phyloP scores from a whole-genome alignment of 2,888 invertebrate species.

The Tenthredo livida region DNA sequence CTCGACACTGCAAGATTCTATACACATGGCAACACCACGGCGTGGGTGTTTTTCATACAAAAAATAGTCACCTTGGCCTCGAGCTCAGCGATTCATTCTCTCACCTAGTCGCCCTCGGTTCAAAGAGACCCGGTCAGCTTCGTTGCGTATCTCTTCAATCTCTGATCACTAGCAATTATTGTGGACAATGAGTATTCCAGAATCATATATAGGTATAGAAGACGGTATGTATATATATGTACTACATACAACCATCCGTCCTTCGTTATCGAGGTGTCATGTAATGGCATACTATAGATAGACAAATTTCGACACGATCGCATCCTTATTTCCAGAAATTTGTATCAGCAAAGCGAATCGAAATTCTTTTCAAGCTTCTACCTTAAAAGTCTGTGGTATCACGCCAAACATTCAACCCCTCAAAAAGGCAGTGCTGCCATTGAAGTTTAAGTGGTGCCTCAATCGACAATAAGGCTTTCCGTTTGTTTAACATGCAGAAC shows the following conservation, averaged over 20 bases:
- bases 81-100: conserved; percentile 29
- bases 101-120: conserved; percentile 28
- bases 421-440: too few species aligned
- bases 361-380: too few species aligned
- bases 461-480: too few species aligned
- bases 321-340: not conserved
- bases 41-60: conserved; percentile 40
- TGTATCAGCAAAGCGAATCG: not conserved
- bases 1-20: conserved; percentile 5
- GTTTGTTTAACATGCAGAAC: too few species aligned
- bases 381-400: too few species aligned
- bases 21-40: not conserved
- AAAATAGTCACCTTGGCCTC: conserved; percentile 45
- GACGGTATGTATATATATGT: too few species aligned
- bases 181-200: not conserved
- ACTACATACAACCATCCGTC: not conserved
- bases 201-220: not conserved
- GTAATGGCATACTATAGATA: not conserved
- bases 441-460: too few species aligned
- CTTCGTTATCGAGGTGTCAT: conserved; percentile 5
- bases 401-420: too few species aligned
- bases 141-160: conserved; percentile 11
- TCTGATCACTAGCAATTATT: conserved; percentile 25
- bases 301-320: not conserved
- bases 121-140: conserved; percentile 32